Percentiles rank a stretch among this genome's conserved stretches.
These are phyloP conservation scores for Syngnathus floridae DNA, from an alignment of 2,113 vertebrate species.

Conservation along the genomic window DNA sequence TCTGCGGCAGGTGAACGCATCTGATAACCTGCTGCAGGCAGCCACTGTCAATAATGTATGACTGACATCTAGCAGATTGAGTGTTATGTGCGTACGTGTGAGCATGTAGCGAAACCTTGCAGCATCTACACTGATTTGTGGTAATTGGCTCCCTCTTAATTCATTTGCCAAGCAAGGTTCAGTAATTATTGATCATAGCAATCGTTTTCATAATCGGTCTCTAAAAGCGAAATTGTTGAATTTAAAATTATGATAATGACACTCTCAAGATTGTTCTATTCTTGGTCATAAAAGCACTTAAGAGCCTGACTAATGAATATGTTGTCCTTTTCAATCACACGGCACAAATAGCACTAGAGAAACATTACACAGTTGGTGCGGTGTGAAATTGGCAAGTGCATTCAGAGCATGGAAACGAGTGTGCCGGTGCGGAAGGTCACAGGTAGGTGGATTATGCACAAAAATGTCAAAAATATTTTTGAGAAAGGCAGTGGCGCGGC, in stretches of 20 bases:
- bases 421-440: background rate
- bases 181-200: constrained; percentile 22
- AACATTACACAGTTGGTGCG: background rate
- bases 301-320: constrained; percentile 22
- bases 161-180: constrained; percentile 9
- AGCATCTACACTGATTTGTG: background rate
- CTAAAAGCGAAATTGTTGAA: constrained; percentile 21
- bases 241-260: constrained; percentile 35
- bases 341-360: background rate
- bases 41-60: constrained; percentile 39
- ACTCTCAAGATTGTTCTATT: constrained; percentile 15
- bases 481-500: background rate
- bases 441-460: background rate
- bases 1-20: constrained; percentile 10
- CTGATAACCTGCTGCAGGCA: constrained; percentile 29
- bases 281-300: constrained; percentile 21
- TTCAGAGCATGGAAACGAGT: background rate
- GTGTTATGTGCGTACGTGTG: background rate
- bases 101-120: background rate
- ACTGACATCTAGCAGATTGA: constrained; percentile 14
- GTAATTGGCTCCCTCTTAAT: constrained; percentile 11
- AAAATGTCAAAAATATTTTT: background rate
- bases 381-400: background rate
- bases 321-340: constrained; percentile 17
- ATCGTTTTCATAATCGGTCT: constrained; percentile 28